Base-by-base conservation (phyloP, 2,888 invertebrate species). In the Synergus gifuensis region DNA sequence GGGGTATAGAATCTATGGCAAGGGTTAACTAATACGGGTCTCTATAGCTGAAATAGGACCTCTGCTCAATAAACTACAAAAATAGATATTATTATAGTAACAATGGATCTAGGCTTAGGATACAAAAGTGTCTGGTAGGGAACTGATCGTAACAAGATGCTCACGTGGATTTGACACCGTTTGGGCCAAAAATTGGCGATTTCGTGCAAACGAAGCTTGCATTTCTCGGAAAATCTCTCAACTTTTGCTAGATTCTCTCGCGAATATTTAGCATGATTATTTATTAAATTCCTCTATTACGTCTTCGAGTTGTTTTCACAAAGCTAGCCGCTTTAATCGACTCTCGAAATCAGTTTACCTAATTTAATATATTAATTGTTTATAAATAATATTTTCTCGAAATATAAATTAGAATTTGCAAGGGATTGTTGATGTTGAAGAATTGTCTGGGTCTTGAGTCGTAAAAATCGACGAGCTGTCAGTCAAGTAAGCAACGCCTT, bases 61-160 rank as follows among this genome's bases (percentile, higher is more conserved):
- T 82, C 78, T 78, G 69, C 83, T 82, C 78, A 85, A 86, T 84
- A 87, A 73, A 82, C 86, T 86, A 83, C 86, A 28, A 28, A 82
- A 73, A 82, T 49, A 82, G 85, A 81, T 73, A 73, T 82, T 28
- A 28, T 28, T 28, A 28, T 76, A 79, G 80, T 86, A 86, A 85
- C 85, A 83, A 83, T 85, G 87, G 84, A 81, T 87, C 81, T 60
- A 77, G 76, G 81, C 82, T 84, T 82, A 84, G 86, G 81, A 69
- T 76, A 64, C 66, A 78, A 77, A 40, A 62, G 67, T 60, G 69
- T 87, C 84, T 86, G 86, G 86, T 85, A 86, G 80, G 85, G 82
- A 73, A 86, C 86, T 86, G 84, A 83, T 88, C 89, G 90, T 86
- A 89, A 87, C 91, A 90, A 90, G 89, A 91, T 91, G 91, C 91